Conservation (phyloP, 2,888 invertebrate genomes). For the Sphaerophoria rueppellii region DNA sequence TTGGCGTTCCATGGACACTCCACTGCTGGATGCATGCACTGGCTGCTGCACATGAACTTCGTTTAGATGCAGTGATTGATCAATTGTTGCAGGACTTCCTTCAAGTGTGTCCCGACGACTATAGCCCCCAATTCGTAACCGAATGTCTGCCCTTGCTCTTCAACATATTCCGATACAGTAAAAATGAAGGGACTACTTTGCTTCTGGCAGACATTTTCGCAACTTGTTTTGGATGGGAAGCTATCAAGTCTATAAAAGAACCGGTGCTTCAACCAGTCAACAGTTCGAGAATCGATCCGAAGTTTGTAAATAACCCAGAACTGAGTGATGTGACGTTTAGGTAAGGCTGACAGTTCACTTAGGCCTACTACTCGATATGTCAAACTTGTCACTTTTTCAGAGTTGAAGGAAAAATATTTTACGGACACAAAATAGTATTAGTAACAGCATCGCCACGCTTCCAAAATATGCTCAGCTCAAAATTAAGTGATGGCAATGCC, state of each 20-base stretch:
- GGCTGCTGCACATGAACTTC: slow-evolving; percentile 92
- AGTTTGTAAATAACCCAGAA: slow-evolving; percentile 96
- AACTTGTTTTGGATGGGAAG: slow-evolving; percentile 94
- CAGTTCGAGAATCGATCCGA: slow-evolving; percentile 93
- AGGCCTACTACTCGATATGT: too few species aligned
- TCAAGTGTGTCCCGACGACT: slow-evolving; percentile 95
- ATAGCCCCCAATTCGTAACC: slow-evolving; percentile 93
- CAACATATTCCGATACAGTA: slow-evolving; percentile 94
- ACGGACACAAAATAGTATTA: slow-evolving; percentile 96
- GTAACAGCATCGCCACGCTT: slow-evolving; percentile 94
- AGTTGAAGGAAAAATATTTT: slow-evolving; percentile 94
- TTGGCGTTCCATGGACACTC: slow-evolving; percentile 95
- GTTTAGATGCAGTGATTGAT: slow-evolving; percentile 92
- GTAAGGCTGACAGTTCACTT: slow-evolving; percentile 77
- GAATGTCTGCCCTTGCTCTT: slow-evolving; percentile 94
- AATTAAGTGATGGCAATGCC: slow-evolving; percentile 88
- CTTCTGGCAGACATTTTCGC: slow-evolving; percentile 94
- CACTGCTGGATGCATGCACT: slow-evolving; percentile 96
- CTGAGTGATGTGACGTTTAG: slow-evolving; percentile 95
- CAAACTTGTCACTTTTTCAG: slow-evolving; percentile 80
- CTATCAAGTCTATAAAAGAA: slow-evolving; percentile 89
- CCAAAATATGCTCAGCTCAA: slow-evolving; percentile 91
- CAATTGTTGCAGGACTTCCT: slow-evolving; percentile 94
- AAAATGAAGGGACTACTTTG: slow-evolving; percentile 95
- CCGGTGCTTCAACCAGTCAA: slow-evolving; percentile 85